Evolutionary conservation across 1,140 invertebrate species (phyloP), one percentile per base, ranked within the genome.

Genomic region (Dufourea novaeangliae): DNA sequence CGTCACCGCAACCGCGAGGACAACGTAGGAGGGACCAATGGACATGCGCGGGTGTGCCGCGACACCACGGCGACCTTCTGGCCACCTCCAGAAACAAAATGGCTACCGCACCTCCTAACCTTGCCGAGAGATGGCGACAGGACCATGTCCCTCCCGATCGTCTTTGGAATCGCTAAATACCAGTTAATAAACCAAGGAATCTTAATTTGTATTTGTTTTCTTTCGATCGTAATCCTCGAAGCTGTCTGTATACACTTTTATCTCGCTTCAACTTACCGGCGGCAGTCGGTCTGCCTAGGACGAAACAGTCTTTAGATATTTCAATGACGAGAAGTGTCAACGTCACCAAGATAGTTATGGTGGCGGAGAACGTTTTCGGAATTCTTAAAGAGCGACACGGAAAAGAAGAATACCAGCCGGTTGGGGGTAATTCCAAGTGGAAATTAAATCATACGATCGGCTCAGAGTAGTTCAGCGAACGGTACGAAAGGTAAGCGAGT

Each of bases 51-150:
- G 92, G 92, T 92, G 91, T 91, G 90, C 84, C 90, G 90, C 90
- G 90, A 91, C 89, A 90, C 89, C 86, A 91, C 91, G 91, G 90
- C 92, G 90, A 92, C 91, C 92, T 92, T 92, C 92, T 92, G 91
- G 91, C 91, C 91, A 92, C 90, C 90, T 92, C 91, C 89, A 91
- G 91, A 91, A 92, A 92, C 91, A 92, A 92, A 92, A 92, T 92
- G 91, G 91, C 91, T 92, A 92, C 91, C 86, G 39, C 61, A 71
- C 50, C 84, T 87, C 83, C 67, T 50, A 63, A 70, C 79, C 57
- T 80, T 59, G 44, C 78, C 84, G 81, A 88, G 77, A 92, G 92
- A 92, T 92, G 92, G 91, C 88, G 88, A 85, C 87, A 92, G 27
- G 77, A 56, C 78, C 83, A 83, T 61, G 46, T 80, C 59, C 57